A percentile compares a stretch with the other conserved stretches of the same genome.
Evolutionary conservation across 2,888 invertebrate species (phyloP).

Genomic region (Laothoe populi): DNA sequence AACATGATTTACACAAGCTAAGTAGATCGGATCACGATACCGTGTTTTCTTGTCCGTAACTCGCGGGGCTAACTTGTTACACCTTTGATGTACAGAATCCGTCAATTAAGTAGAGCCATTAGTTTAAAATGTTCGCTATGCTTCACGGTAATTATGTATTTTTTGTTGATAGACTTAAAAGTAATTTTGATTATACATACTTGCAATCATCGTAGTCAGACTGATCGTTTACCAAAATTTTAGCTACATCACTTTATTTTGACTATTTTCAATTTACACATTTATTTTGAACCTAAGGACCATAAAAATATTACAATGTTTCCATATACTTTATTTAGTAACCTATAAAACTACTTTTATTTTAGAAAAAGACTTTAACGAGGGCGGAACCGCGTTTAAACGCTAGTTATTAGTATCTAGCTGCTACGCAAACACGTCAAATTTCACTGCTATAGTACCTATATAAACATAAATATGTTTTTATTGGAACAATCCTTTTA

Average conservation of each 20-base stretch:
- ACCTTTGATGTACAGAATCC: slow-evolving; percentile 62
- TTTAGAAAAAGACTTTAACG: no score
- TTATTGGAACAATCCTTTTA: no score
- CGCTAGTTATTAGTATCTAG: no score
- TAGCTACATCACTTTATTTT: neutral
- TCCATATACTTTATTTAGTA: no score
- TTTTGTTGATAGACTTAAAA: neutral
- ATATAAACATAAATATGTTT: no score
- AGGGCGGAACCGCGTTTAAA: no score
- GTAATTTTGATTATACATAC: neutral
- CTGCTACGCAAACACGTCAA: no score
- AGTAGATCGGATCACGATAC: slow-evolving; percentile 67
- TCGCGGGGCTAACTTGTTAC: slow-evolving; percentile 64
- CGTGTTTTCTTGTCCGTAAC: slow-evolving; percentile 67
- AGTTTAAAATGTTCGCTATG: slow-evolving; percentile 62
- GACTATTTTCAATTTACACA: no score
- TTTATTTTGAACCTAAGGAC: no score
- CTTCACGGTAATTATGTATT: slow-evolving; percentile 65
- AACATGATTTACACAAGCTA: slow-evolving; percentile 56
- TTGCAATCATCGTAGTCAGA: neutral
- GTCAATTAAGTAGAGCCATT: slow-evolving; percentile 65
- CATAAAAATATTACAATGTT: no score
- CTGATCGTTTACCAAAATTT: neutral
- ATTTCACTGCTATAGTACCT: no score
- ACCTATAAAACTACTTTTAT: no score